These are phyloP conservation scores for Melieria crassipennis DNA, from an alignment of 2,888 invertebrate species.

Conservation along the genomic window DNA sequence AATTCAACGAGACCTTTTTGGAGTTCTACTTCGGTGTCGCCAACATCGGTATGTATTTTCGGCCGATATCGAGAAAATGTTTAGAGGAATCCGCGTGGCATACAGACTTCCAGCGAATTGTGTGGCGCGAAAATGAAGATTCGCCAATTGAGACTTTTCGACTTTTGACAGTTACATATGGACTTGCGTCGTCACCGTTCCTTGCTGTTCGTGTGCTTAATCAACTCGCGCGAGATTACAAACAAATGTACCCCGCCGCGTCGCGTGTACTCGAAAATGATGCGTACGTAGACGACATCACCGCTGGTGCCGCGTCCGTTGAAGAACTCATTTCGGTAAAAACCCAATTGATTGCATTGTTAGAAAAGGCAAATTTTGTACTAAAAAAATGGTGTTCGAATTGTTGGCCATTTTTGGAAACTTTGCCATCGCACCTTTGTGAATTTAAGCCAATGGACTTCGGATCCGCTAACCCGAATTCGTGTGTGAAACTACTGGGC, in stretches of 20 bases:
- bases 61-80: conserved; percentile 33
- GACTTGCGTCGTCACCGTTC: background rate
- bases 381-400: conserved; percentile 23
- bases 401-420: conserved; percentile 14
- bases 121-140: background rate
- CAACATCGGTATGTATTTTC: conserved; percentile 28
- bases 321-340: background rate
- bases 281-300: conserved; percentile 24
- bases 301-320: conserved; percentile 5
- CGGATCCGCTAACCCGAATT: no score
- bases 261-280: conserved; percentile 9
- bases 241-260: no score
- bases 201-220: background rate
- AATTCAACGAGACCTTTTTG: conserved; percentile 27
- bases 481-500: conserved; percentile 13
- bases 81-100: background rate
- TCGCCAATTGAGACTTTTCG: background rate
- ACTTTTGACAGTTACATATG: background rate
- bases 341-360: conserved; percentile 1
- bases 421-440: conserved; percentile 11
- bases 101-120: background rate
- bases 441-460: conserved; percentile 27
- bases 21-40: background rate
- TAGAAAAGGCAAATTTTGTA: conserved; percentile 2
- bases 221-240: background rate